Base-by-base conservation (phyloP, 2,888 invertebrate species). In the Eutolmus rufibarbis region DNA sequence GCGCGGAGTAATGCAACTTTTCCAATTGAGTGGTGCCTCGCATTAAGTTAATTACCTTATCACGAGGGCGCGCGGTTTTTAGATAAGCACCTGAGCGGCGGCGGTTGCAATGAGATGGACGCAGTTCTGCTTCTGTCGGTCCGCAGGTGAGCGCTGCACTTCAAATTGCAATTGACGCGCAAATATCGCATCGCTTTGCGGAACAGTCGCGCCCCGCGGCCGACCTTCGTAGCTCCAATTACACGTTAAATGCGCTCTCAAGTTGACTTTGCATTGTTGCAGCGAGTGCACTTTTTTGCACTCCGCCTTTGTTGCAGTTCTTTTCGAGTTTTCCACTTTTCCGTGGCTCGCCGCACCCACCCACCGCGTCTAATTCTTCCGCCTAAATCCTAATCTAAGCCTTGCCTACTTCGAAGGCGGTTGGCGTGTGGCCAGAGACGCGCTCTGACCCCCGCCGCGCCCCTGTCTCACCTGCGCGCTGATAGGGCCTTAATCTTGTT, bases 231-330 rank as follows among this genome's bases (percentile, higher is more conserved):
- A 28, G 14, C 79, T 79, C 51, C 51, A 79, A 79, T 79, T 79
- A 79, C 79, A 51, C 76, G 16, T 76, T 37, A 76, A 76, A 76
- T 76, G 76, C 76, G 19, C 79, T 51, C 16, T 28, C 23, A 79
- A 79, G 66, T 66, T 79, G 78, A 78, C 78, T 78, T 78, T 78
- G 79, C 79, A 79, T 79, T 79, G 79, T 79, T 79, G 79, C 79
- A 51, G 5, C 31, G 79, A 79, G 14, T 79, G 79, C 46, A 79
- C 16, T 79, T 79, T 79, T 79, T n/a, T 46, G 19, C 12, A 37
- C n/a, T 37, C 37, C 40, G 40, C n/a, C 19, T 77, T 43, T 77
- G 23, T 57, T 9, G 23, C 19, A 57, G 23, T 57, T 40, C 40
- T 43, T 23, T 78, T 40, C 37, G 31, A 37, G 19, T 77, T 77